A percentile compares a stretch with the other conserved stretches of the same genome.
Conservation (phyloP, 2,113 vertebrate genomes). For the Bubo scandiacus region DNA sequence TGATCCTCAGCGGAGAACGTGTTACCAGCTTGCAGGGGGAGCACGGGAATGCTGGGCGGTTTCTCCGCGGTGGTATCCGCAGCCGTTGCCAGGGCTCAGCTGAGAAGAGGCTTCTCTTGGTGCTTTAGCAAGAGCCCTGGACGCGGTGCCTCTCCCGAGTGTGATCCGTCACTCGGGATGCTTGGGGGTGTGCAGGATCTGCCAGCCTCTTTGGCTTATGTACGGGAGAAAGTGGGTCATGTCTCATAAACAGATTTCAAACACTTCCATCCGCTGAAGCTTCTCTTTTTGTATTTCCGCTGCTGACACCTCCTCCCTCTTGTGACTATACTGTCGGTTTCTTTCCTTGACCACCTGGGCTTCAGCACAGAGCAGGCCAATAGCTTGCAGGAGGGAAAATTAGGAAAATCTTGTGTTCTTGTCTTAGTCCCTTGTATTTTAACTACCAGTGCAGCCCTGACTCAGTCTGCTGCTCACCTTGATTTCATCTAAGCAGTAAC, state of each 20-base stretch:
- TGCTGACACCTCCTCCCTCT: not conserved
- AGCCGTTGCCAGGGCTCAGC: not conserved
- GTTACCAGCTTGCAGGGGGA: not conserved
- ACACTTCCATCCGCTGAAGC: not conserved
- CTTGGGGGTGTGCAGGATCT: not conserved
- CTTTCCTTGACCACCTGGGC: not conserved
- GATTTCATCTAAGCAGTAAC: not conserved
- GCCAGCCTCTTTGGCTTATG: not conserved
- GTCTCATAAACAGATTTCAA: not conserved
- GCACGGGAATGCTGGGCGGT: accelerated
- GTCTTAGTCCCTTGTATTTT: not conserved
- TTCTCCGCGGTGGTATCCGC: not conserved
- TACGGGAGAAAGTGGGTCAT: not conserved
- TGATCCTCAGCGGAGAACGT: not conserved
- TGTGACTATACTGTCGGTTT: not conserved
- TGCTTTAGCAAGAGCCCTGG: not conserved
- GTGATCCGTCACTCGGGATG: accelerated
- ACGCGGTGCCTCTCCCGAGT: accelerated
- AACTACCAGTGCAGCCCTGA: not conserved
- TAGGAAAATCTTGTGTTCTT: not conserved
- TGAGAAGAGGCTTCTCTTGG: not conserved
- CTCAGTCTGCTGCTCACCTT: not conserved
- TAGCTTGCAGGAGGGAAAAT: not conserved
- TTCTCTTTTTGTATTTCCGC: not conserved
- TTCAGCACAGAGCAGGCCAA: accelerated